These are phyloP conservation scores for Fistularia commersonii DNA, from an alignment of 2,797 vertebrate genomes.

Conservation along the genomic window DNA sequence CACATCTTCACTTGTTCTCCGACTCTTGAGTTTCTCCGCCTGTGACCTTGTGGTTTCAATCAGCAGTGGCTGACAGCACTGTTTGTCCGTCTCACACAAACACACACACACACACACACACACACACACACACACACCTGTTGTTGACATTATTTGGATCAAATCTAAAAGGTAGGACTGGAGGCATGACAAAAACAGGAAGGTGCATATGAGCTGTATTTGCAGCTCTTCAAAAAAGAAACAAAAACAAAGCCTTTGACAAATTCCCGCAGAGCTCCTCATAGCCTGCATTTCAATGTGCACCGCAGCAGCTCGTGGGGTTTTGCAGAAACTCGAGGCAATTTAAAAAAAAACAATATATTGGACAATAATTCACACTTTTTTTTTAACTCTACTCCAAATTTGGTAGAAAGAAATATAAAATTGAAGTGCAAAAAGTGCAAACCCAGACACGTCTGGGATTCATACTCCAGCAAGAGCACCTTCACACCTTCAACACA, in stretches of 20 bases:
- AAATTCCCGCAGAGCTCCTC: constrained; percentile 6
- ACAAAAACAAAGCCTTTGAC: constrained; percentile 3
- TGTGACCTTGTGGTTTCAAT: constrained; percentile 79
- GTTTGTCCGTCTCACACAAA: constrained; percentile 47
- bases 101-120: constrained; percentile 28
- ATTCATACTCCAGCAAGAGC: no score
- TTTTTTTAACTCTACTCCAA: no score
- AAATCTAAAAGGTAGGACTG: constrained; percentile 22
- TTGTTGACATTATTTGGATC: constrained; percentile 49
- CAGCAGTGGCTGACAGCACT: constrained; percentile 62
- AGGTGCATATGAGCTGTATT: no score
- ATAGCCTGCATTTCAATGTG: background rate
- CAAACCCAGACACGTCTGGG: no score
- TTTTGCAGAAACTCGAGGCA: no score
- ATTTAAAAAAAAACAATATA: no score
- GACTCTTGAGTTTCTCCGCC: constrained; percentile 35
- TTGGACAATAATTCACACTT: no score
- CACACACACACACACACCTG: no score
- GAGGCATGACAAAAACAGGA: constrained; percentile 1
- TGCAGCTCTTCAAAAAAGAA: background rate
- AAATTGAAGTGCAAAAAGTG: no score
- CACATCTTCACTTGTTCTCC: constrained; percentile 24
- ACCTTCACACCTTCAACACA: no score
- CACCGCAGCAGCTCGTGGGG: no score
- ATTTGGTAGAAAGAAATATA: no score